phyloP scores from a whole-genome alignment of 2,113 vertebrate genomes.

The Passerina amoena region DNA sequence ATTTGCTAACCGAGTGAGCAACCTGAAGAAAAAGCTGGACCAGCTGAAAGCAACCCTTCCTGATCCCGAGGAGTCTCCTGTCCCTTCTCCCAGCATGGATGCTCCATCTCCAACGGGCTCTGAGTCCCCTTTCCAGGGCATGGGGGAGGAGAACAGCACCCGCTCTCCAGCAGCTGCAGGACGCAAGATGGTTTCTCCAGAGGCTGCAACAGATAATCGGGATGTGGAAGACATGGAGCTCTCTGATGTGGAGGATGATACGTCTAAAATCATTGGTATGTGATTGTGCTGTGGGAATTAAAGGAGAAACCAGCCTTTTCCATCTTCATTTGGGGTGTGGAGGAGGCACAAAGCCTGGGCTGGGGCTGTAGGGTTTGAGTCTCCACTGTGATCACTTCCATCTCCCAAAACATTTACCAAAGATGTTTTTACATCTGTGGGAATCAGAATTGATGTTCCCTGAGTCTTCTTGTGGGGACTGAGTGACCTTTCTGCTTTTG shows the following conservation, averaged over 20 bases:
- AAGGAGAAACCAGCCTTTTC: background rate
- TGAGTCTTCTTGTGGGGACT: accelerated
- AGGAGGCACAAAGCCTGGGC: background rate
- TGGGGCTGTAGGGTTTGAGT: background rate
- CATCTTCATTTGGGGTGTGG: accelerated
- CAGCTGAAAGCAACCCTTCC: slow-evolving; percentile 92
- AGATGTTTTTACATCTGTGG: accelerated
- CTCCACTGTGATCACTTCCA: accelerated
- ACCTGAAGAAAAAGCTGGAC: slow-evolving; percentile 94
- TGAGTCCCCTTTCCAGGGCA: slow-evolving; percentile 88
- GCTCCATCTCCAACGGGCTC: slow-evolving; percentile 94
- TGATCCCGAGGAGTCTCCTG: slow-evolving; percentile 90
- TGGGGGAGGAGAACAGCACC: slow-evolving; percentile 72
- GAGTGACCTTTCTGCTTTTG: background rate
- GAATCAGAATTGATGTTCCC: background rate
- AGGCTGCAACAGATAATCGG: slow-evolving; percentile 80
- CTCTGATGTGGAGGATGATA: slow-evolving; percentile 85
- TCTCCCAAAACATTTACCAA: accelerated
- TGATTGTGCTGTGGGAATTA: accelerated
- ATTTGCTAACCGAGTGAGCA: slow-evolving; percentile 92
- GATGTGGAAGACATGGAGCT: slow-evolving; percentile 96
- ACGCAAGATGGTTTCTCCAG: slow-evolving; percentile 74
- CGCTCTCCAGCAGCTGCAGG: slow-evolving; percentile 57
- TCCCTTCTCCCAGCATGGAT: slow-evolving; percentile 92
- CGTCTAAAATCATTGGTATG: slow-evolving; percentile 83